Percentiles rank a stretch among this genome's conserved stretches.
These are phyloP conservation scores for Maniola jurtina DNA, from an alignment of 1,140 invertebrate genomes.

Conservation along the genomic window DNA sequence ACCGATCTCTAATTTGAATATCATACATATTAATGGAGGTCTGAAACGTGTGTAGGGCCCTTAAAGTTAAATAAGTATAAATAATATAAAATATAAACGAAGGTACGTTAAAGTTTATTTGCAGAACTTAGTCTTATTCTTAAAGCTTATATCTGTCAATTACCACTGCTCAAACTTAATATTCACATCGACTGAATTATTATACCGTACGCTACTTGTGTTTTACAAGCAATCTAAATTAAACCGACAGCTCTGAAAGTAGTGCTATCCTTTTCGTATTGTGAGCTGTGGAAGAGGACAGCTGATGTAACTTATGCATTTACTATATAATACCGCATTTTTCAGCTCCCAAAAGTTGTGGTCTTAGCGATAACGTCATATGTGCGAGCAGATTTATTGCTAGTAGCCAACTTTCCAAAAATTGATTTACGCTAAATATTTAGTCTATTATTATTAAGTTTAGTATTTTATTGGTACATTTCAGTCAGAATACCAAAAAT, in stretches of 20 bases:
- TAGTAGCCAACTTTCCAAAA: neutral
- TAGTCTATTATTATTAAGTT: neutral
- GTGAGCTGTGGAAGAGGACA: too few species aligned
- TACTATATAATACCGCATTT: too few species aligned
- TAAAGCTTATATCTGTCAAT: conserved; percentile 27
- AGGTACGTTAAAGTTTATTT: neutral
- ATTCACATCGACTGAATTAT: neutral
- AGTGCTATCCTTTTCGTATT: too few species aligned
- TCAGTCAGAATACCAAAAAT: neutral
- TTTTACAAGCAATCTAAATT: neutral
- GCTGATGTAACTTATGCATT: too few species aligned
- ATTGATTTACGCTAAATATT: neutral
- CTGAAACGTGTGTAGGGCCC: too few species aligned
- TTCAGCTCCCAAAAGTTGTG: too few species aligned
- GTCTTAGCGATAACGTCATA: too few species aligned
- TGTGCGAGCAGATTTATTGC: too few species aligned
- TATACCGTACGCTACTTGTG: too few species aligned
- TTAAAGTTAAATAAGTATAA: conserved; percentile 9
- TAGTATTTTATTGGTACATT: neutral
- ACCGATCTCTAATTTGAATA: too few species aligned
- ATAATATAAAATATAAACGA: conserved; percentile 10
- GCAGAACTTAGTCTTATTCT: conserved; percentile 13
- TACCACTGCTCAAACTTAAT: conserved; percentile 3
- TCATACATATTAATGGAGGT: too few species aligned
- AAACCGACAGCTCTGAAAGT: neutral